Base-by-base conservation (phyloP, 2,888 invertebrate genomes). In the Pantelozetes paolii region DNA sequence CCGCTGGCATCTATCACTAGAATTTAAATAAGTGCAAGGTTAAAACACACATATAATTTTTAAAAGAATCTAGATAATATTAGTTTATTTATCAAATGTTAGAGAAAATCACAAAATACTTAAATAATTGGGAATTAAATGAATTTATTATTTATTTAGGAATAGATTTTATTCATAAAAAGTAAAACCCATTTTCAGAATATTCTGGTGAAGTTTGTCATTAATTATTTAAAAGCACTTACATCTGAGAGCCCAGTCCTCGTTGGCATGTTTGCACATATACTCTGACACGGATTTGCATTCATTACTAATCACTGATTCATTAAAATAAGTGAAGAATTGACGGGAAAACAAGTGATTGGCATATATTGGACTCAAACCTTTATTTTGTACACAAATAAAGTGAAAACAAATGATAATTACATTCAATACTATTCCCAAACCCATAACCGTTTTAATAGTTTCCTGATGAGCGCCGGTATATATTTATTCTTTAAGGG, bases 171-270 rank as follows among this genome's bases (percentile, higher is more conserved):
- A 36, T 36, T 36, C 5, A 36, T 5, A 36, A 36, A 8, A 36
- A 36, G 9, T 36, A 8, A 8, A 36, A 8, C 9, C 36, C 36
- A 9, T 36, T 8, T 36, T 48, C n/a, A n/a, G n/a, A n/a, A n/a
- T n/a, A n/a, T n/a, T n/a, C n/a, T n/a, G n/a, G n/a, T n/a, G n/a
- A n/a, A n/a, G n/a, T 48, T 48, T 9, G 48, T 48, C 3, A 48
- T 54, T 54, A 23, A 8, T 54, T 54, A 54, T 20, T 54, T 20
- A 9, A 69, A 28, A 42, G 32, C 15, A 64, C 73, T 73, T 57
- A 74, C 74, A 45, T 62, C 59, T 70, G n/a, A 62, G 45, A 42
- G 71, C 71, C 74, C 74, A 74, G 40, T 70, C 40, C 13, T 74
- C 74, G 13, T 70, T 54, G 11, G 28, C 40, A 48, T 74, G 30